Percentiles rank a stretch among this genome's conserved stretches.
Conservation (phyloP, 2,888 invertebrate genomes). For the Sthenelais limicola region DNA sequence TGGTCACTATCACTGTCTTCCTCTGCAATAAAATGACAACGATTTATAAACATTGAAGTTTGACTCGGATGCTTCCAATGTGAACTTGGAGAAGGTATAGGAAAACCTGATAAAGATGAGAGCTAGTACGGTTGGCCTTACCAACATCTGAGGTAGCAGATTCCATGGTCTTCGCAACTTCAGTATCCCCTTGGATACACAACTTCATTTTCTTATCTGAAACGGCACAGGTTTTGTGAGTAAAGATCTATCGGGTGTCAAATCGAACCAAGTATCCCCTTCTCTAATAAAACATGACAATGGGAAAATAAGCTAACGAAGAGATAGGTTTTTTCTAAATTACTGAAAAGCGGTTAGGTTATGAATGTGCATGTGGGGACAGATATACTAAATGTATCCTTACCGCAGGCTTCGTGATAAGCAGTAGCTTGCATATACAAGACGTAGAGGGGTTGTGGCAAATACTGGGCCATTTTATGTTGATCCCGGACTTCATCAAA, state of each 20-base stretch:
- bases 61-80: too few species aligned
- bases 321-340: background rate
- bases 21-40: constrained; percentile 62
- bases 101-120: too few species aligned
- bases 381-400: too few species aligned
- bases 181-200: constrained; percentile 69
- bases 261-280: too few species aligned
- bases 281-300: background rate
- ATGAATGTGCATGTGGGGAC: background rate
- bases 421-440: constrained; percentile 89
- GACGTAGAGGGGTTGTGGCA: constrained; percentile 88
- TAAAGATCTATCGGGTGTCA: too few species aligned
- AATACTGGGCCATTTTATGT: constrained; percentile 77
- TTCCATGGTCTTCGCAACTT: constrained; percentile 75
- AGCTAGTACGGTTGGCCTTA: constrained; percentile 41
- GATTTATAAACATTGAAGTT: too few species aligned
- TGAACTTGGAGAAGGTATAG: too few species aligned
- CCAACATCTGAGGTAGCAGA: constrained; percentile 54
- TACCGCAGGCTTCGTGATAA: constrained; percentile 82
- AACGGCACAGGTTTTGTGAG: too few species aligned
- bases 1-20: constrained; percentile 72
- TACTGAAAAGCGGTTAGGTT: background rate
- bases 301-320: background rate
- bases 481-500: constrained; percentile 86
- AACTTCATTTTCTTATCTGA: constrained; percentile 69